Conservation (phyloP, 2,888 invertebrate species). For the Amorpha juglandis region DNA sequence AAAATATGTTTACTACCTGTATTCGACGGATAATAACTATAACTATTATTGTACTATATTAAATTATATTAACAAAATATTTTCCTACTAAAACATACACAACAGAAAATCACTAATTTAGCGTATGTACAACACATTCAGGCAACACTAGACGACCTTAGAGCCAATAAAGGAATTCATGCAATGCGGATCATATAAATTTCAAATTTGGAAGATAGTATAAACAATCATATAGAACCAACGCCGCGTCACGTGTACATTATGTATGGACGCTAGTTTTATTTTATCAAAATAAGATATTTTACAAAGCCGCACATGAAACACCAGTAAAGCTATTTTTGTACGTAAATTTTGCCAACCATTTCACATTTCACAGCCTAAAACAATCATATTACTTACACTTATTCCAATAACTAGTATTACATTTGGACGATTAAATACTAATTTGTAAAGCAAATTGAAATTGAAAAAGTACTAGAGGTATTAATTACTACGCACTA, state of each 20-base stretch:
- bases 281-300: background rate
- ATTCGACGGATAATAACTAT: slow-evolving; percentile 1
- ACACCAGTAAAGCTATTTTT: slow-evolving; percentile 24
- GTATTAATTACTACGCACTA: background rate
- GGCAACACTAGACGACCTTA: background rate
- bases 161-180: background rate
- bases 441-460: background rate
- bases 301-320: slow-evolving; percentile 14
- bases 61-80: slow-evolving; percentile 18
- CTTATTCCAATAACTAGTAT: slow-evolving; percentile 4
- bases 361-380: slow-evolving; percentile 27
- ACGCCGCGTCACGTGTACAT: background rate
- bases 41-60: slow-evolving; percentile 18
- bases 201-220: too few relatives aligned
- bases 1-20: background rate
- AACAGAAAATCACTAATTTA: slow-evolving; percentile 2
- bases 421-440: slow-evolving; percentile 16
- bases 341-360: slow-evolving; percentile 28
- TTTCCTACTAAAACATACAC: slow-evolving; percentile 23
- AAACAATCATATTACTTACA: slow-evolving; percentile 5
- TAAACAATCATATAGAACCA: background rate
- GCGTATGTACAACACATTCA: background rate
- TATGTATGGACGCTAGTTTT: background rate
- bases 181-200: background rate
- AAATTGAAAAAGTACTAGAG: slow-evolving; percentile 6